A percentile compares a stretch with the other conserved stretches of the same genome.
These are phyloP conservation scores for Amphiprion ocellaris DNA, from an alignment of 2,113 vertebrate species.

Conservation along the genomic window DNA sequence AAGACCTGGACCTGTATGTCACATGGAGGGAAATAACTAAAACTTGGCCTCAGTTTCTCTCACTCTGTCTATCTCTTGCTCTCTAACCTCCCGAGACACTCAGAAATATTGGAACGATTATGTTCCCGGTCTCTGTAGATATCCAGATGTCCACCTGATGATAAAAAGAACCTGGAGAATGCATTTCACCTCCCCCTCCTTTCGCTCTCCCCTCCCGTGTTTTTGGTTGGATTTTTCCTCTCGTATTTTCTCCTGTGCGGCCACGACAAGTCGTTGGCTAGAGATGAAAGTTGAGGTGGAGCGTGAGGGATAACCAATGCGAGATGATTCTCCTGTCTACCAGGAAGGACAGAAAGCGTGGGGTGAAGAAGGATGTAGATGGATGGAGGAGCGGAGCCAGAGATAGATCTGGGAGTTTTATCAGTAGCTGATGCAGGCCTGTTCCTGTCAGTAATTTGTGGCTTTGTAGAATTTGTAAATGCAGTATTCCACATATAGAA, in stretches of 20 bases:
- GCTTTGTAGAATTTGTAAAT: neutral
- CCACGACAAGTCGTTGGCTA: slow-evolving; percentile 63
- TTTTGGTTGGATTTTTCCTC: slow-evolving; percentile 49
- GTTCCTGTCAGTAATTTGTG: slow-evolving; percentile 22
- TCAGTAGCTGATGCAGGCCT: slow-evolving; percentile 30
- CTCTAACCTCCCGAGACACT: slow-evolving; percentile 47
- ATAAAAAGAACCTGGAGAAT: slow-evolving; percentile 45
- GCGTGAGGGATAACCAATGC: slow-evolving; percentile 39
- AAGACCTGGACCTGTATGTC: slow-evolving; percentile 37
- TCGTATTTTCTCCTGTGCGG: slow-evolving; percentile 31
- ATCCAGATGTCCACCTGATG: slow-evolving; percentile 68
- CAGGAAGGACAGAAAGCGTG: slow-evolving; percentile 36
- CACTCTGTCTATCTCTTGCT: slow-evolving; percentile 34
- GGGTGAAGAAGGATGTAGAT: slow-evolving; percentile 33
- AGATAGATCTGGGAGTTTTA: slow-evolving; percentile 2
- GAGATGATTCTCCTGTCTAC: slow-evolving; percentile 43
- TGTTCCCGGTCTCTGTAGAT: slow-evolving; percentile 45
- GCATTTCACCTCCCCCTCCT: slow-evolving; percentile 17
- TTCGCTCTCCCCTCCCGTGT: neutral
- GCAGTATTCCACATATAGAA: too few species aligned
- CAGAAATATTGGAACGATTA: slow-evolving; percentile 61
- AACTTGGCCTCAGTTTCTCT: slow-evolving; percentile 13
- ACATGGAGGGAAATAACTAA: slow-evolving; percentile 13
- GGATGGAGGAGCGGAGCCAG: slow-evolving; percentile 32
- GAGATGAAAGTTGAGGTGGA: slow-evolving; percentile 70